Percentiles rank a stretch among this genome's conserved stretches.
These are phyloP conservation scores for Buceros bicornis DNA, from an alignment of 2,797 vertebrate genomes.

Conservation along the genomic window DNA sequence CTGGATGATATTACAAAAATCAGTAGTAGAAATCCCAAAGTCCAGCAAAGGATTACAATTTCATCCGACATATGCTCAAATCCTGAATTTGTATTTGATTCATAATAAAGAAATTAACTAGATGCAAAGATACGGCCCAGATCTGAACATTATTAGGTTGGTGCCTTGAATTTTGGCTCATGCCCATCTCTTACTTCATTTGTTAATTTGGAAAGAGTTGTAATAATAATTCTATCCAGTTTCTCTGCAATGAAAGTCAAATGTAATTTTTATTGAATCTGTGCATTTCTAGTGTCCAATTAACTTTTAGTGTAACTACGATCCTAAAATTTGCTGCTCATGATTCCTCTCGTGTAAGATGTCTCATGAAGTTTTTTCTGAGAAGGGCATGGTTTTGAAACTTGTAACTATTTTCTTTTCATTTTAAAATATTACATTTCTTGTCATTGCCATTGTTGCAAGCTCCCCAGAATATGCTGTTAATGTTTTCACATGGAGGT, in stretches of 20 bases:
- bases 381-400: background rate
- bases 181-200: background rate
- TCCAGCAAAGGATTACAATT: background rate
- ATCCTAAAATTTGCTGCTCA: background rate
- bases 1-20: background rate
- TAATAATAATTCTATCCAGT: background rate
- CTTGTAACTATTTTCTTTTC: background rate
- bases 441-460: background rate
- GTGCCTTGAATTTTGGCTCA: background rate
- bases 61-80: background rate
- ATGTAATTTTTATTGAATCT: background rate
- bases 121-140: background rate
- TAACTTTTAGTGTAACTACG: background rate
- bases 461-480: background rate
- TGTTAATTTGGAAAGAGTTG: background rate
- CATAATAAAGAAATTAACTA: background rate
- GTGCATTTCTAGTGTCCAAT: background rate
- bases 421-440: background rate
- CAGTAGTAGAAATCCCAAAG: background rate
- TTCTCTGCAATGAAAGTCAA: background rate
- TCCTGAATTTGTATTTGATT: background rate
- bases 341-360: background rate
- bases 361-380: background rate
- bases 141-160: background rate
- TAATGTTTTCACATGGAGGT: background rate